phyloP scores from a whole-genome alignment of 2,113 vertebrate species.

The Seriola quinqueradiata region DNA sequence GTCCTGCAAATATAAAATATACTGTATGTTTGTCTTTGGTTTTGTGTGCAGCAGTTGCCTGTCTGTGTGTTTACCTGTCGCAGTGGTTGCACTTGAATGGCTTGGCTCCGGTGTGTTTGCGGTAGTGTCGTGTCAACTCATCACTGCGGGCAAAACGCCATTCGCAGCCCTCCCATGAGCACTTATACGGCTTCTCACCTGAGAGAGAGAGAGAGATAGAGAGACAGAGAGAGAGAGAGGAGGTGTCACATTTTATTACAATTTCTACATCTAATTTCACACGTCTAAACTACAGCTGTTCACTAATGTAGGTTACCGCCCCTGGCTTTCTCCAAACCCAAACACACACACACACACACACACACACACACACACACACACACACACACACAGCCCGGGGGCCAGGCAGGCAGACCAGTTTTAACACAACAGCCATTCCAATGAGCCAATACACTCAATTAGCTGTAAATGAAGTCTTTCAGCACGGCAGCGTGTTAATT shows the following conservation, averaged over 20 bases:
- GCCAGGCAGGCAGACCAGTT: slow-evolving; percentile 48
- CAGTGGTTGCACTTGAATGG: slow-evolving; percentile 99
- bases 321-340: slow-evolving; percentile 41
- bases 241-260: slow-evolving; percentile 61
- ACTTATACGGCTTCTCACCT: slow-evolving; percentile 94
- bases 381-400: slow-evolving; percentile 30
- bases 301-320: slow-evolving; percentile 61
- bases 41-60: too few species aligned
- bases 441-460: slow-evolving; percentile 79
- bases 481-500: slow-evolving; percentile 78
- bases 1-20: not conserved
- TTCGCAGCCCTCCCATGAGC: slow-evolving; percentile 96
- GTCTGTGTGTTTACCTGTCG: slow-evolving; percentile 87
- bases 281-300: slow-evolving; percentile 69
- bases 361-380: slow-evolving; percentile 27
- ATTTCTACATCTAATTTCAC: slow-evolving; percentile 67
- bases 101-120: slow-evolving; percentile 97
- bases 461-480: slow-evolving; percentile 82
- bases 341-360: slow-evolving; percentile 14
- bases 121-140: slow-evolving; percentile 96
- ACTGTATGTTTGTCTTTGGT: not conserved
- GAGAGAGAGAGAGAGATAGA: slow-evolving; percentile 22
- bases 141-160: slow-evolving; percentile 97
- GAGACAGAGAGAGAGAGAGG: not conserved
- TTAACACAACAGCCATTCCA: slow-evolving; percentile 73